Percentiles rank a stretch among this genome's conserved stretches.
Conservation (phyloP, 2,113 vertebrate species). For the Gymnocephalus cernua region DNA sequence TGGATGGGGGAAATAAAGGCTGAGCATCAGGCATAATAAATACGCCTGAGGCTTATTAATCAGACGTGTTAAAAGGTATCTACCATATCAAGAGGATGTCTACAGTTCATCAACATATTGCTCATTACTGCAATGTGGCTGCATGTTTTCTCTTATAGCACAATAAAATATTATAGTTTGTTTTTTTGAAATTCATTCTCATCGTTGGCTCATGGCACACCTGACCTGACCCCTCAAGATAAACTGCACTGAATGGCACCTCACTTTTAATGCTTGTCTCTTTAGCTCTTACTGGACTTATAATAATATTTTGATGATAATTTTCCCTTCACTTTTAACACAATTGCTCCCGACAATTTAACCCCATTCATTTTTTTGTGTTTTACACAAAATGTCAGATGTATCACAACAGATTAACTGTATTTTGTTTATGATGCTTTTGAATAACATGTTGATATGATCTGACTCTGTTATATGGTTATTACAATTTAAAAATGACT, state of each 20-base stretch:
- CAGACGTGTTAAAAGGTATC: conserved; percentile 45
- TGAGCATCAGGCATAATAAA: conserved; percentile 54
- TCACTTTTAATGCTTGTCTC: conserved; percentile 40
- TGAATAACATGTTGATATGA: neutral
- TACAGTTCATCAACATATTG: conserved; percentile 42
- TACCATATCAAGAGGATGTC: conserved; percentile 34
- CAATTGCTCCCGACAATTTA: conserved; percentile 14
- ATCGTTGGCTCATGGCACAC: conserved; percentile 44
- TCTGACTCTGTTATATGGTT: conserved; percentile 9
- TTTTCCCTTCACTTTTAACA: conserved; percentile 45
- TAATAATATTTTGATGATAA: neutral
- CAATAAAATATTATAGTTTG: conserved; percentile 28
- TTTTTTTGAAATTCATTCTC: conserved; percentile 31
- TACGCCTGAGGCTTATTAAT: conserved; percentile 44
- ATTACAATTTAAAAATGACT: neutral
- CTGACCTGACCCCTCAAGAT: conserved; percentile 24
- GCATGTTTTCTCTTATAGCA: conserved; percentile 38
- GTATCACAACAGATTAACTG: neutral
- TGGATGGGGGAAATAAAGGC: conserved; percentile 38
- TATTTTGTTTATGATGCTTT: conserved; percentile 6
- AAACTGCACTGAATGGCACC: conserved; percentile 48
- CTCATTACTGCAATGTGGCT: conserved; percentile 50
- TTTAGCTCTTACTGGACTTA: conserved; percentile 38
- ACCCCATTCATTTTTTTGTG: conserved; percentile 7
- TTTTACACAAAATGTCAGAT: neutral